Base-by-base conservation (phyloP, 2,797 vertebrate species). In the Echeneis naucrates region DNA sequence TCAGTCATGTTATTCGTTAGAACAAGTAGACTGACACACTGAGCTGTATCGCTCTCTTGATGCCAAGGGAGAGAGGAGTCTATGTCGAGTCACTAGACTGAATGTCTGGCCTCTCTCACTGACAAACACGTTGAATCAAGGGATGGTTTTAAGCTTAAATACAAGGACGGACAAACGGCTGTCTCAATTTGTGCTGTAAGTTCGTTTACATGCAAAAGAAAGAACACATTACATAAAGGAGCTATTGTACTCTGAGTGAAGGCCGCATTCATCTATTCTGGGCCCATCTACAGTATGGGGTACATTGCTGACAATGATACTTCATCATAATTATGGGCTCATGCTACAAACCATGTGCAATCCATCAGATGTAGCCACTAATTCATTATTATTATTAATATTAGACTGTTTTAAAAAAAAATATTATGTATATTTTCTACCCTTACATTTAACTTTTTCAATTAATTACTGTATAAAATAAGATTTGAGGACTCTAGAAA, bases 71-170 rank as follows among this genome's bases (percentile, higher is more conserved):
- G 11, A 65, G 27, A 5, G 11, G 37, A 54, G 44, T 67, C 54
- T 17, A 0, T 50, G 45, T 57, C 19, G 24, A 58, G 71, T 52
- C 63, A 72, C 61, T 71, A 42, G 32, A 71, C 47, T 79, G 48
- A 77, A 64, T 32, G 74, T 62, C 65, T 53, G 75, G 45, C 48
- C 55, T 48, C 45, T 65, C 44, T 13, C 27, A 75, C 59, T 62
- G 45, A 65, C 24, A 75, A 33, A 42, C 64, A 58, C 45, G 58
- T 71, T 21, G 27, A 68, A 32, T 33, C 42, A 19, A 17, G 19
- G 37, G 21, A 42, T 12, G 47, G 33, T 59, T 64, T 60, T 11
- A 71, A 68, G 32, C 42, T 45, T n/a, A 45, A 17, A 66, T 33
- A 45, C 13, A 68, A 48, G 27, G 32, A 62, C n/a, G n/a, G n/a